Percentiles rank a stretch among this genome's conserved stretches.
These are phyloP conservation scores for Pseudorhombus dupliciocellatus DNA, from an alignment of 2,113 vertebrate genomes.

Conservation along the genomic window DNA sequence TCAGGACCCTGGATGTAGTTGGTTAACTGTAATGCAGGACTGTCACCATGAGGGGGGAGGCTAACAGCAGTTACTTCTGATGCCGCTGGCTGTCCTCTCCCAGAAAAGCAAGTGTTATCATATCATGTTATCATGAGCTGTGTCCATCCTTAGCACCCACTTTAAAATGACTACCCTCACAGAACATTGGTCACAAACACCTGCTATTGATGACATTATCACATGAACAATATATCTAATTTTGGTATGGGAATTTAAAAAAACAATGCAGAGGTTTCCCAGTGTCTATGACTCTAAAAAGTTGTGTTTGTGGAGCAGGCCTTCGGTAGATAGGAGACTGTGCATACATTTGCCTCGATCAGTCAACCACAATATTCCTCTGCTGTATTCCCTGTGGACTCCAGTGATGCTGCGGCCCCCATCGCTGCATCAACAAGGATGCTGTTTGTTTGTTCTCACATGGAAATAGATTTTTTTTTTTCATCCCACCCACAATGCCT, in stretches of 20 bases:
- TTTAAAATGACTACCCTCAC: background rate
- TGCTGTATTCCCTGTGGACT: constrained; percentile 62
- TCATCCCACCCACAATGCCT: constrained; percentile 55
- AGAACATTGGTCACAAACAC: too few species aligned
- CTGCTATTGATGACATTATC: background rate
- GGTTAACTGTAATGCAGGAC: constrained; percentile 65
- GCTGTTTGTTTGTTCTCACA: constrained; percentile 82
- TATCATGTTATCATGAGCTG: background rate
- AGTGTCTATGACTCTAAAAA: constrained; percentile 4
- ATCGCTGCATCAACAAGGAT: constrained; percentile 79
- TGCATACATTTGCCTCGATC: background rate
- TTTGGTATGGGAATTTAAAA: background rate
- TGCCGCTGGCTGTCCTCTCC: background rate
- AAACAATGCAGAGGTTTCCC: constrained; percentile 16
- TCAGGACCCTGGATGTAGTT: background rate
- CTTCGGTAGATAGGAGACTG: background rate
- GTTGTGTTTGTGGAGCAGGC: constrained; percentile 9
- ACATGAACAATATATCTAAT: constrained; percentile 25
- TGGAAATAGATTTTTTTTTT: constrained; percentile 51
- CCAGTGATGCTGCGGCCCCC: constrained; percentile 78
- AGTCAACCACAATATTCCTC: background rate
- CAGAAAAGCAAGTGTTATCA: background rate
- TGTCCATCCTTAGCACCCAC: background rate
- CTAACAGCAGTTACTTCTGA: background rate
- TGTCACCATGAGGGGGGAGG: constrained; percentile 31